Conservation (phyloP, 2,888 invertebrate species). For the Aporophyla nigra region DNA sequence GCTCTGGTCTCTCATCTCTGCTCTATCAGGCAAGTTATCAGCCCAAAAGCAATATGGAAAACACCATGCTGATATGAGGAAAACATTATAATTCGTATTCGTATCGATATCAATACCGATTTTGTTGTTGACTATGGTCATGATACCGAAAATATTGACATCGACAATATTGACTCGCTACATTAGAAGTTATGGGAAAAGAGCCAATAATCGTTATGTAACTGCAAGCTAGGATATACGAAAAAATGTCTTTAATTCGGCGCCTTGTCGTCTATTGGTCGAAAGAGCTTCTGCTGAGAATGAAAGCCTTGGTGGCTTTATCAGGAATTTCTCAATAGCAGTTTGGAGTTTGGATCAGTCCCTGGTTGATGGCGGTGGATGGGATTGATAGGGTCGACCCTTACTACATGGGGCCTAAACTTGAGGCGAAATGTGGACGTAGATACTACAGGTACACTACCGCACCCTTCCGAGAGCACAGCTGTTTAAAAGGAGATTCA, state of each 20-base stretch:
- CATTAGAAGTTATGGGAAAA: not conserved
- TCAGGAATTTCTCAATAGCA: too few relatives aligned
- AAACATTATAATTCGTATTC: conserved; percentile 10
- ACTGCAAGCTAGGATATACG: not conserved
- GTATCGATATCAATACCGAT: not conserved
- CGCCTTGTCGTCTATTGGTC: too few relatives aligned
- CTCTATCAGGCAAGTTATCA: not conserved
- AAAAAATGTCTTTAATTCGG: not conserved
- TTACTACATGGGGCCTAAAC: too few relatives aligned
- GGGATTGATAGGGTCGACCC: too few relatives aligned
- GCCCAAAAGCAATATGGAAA: not conserved
- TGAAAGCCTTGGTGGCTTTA: too few relatives aligned
- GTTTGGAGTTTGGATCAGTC: not conserved
- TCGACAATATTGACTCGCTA: not conserved
- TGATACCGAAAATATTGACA: conserved; percentile 5
- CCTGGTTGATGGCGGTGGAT: not conserved
- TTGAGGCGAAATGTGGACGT: too few relatives aligned
- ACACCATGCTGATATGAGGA: not conserved
- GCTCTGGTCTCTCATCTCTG: too few relatives aligned
- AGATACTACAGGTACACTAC: not conserved
- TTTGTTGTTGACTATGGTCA: not conserved
- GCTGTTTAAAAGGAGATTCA: conserved; percentile 3
- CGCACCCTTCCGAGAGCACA: not conserved
- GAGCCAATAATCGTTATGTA: not conserved
- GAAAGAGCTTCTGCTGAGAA: too few relatives aligned